A percentile compares a stretch with the other conserved stretches of the same genome.
Conservation (phyloP, 2,797 vertebrate species). For the Sebastes taczanowskii region DNA sequence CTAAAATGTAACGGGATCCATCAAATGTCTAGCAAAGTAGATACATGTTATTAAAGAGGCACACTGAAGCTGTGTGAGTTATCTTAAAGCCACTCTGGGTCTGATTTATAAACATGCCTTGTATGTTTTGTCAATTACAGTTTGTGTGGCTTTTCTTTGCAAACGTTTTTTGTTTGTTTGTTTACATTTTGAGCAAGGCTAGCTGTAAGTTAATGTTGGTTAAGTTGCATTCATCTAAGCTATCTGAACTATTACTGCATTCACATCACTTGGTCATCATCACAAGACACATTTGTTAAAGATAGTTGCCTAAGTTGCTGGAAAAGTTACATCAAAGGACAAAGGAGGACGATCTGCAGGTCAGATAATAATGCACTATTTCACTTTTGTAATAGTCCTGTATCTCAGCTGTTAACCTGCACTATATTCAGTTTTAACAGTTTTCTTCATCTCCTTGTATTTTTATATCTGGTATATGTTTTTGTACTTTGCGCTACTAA, state of each 20-base stretch:
- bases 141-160: not conserved
- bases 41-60: not conserved
- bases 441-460: too few species aligned
- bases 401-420: too few species aligned
- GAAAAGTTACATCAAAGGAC: not conserved
- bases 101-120: not conserved
- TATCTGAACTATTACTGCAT: not conserved
- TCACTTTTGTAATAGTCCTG: too few species aligned
- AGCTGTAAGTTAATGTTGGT: not conserved
- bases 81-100: not conserved
- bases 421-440: too few species aligned
- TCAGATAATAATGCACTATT: too few species aligned
- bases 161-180: not conserved
- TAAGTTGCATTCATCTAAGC: not conserved
- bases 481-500: too few species aligned
- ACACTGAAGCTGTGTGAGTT: not conserved
- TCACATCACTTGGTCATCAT: not conserved
- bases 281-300: not conserved
- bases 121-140: too few species aligned
- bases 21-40: not conserved
- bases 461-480: too few species aligned
- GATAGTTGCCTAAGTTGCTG: not conserved
- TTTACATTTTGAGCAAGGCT: not conserved
- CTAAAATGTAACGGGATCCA: conserved; percentile 21
- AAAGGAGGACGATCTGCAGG: too few species aligned